Base-by-base conservation (phyloP, 2,797 vertebrate species). In the Premnoplex brunnescens region DNA sequence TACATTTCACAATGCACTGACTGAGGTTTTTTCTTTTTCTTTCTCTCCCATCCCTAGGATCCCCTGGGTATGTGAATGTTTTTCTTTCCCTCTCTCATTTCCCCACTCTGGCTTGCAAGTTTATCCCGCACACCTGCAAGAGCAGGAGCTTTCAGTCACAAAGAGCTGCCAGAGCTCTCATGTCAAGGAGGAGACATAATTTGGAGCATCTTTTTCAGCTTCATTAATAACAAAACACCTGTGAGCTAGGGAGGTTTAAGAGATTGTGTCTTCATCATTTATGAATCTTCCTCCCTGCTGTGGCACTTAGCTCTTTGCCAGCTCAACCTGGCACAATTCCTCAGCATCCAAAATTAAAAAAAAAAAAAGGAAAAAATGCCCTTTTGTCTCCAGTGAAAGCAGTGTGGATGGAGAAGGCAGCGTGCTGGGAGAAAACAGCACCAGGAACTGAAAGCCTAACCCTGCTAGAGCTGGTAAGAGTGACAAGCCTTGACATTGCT, bases 171-270 rank as follows among this genome's bases (percentile, higher is more conserved):
- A 96, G 94, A 87, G 62, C 78, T 80, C 92, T 93, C 63, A 56
- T 69, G 82, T 96, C 90, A 96, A 96, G 89, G 67, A 95, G 84
- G 75, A 95, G 87, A 92, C 46, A 55, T 95, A 91, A 96, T 95
- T 60, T 92, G 86, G 80, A 94, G 92, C 91, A 95, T 95, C 85
- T 93, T 95, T 97, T 97, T 93, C 96, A 94, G 90, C 93, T 96
- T 96, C 93, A 97, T 96, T 96, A 97, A 94, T 95, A 96, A 91
- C 86, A 96, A 93, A 94, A 95, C 93, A 97, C 93, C 97, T 97
- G 96, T 76, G 92, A 95, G 86, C 79, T 74, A 82, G 79, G 68
- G 84, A 96, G 87, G 87, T 92, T 95, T 93, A 93, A 92, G 81
- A 95, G 82, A 93, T 76, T 86, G 82, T 94, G 88, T 91, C 91